Percentiles rank a stretch among this genome's conserved stretches.
phyloP scores from a whole-genome alignment of 2,888 invertebrate genomes.

The Tricholauxania praeusta region DNA sequence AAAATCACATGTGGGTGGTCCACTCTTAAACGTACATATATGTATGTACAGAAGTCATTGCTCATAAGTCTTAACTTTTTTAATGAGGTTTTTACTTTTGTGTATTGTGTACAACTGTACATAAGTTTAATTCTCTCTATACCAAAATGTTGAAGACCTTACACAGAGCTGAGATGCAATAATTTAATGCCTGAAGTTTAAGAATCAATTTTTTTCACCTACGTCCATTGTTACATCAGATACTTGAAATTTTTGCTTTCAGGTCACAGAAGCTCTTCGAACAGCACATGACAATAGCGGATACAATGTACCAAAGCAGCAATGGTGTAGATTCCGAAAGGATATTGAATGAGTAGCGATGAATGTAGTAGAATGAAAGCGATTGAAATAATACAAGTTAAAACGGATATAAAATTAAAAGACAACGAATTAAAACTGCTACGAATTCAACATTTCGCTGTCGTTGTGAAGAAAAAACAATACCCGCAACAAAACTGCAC shows the following conservation, averaged over 20 bases:
- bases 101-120: too few species aligned
- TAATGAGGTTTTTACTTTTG: too few species aligned
- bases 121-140: too few species aligned
- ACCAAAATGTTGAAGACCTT: too few species aligned
- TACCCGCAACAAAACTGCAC: not conserved
- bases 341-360: constrained; percentile 26
- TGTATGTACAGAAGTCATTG: too few species aligned
- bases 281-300: constrained; percentile 11
- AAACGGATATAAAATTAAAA: too few species aligned
- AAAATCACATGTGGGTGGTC: not conserved
- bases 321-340: constrained; percentile 24
- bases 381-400: too few species aligned
- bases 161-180: too few species aligned
- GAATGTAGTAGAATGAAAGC: not conserved
- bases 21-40: not conserved
- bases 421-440: too few species aligned
- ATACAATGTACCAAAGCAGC: constrained; percentile 20
- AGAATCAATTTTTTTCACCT: not conserved
- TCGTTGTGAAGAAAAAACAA: not conserved
- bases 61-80: too few species aligned
- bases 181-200: too few species aligned
- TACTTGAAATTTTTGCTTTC: not conserved
- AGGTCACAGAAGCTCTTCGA: constrained; percentile 6
- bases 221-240: not conserved
- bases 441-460: too few species aligned